Conservation (phyloP, 2,797 vertebrate genomes). For the Huso huso region DNA sequence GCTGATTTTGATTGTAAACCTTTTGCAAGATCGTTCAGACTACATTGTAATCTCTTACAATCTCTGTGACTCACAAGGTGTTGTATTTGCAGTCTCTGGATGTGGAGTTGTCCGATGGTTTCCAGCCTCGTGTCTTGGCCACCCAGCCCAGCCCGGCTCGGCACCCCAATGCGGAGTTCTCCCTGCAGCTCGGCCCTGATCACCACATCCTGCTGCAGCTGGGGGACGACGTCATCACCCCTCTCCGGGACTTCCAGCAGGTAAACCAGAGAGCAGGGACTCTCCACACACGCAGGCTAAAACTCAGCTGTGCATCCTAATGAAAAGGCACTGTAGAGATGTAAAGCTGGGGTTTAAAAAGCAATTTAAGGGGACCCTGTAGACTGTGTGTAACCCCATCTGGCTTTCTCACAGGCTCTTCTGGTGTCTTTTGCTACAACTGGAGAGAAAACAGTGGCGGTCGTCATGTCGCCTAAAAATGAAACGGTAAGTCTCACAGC, state of each 20-base stretch:
- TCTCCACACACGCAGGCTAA: not conserved
- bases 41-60: too few species aligned
- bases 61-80: too few species aligned
- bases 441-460: slow-evolving; percentile 84
- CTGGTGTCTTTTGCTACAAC: slow-evolving; percentile 82
- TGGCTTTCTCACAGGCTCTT: slow-evolving; percentile 49
- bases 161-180: slow-evolving; percentile 75
- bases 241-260: slow-evolving; percentile 80
- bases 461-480: slow-evolving; percentile 81
- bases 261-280: slow-evolving; percentile 42
- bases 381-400: not conserved
- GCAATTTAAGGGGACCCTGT: too few species aligned
- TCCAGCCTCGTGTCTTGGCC: slow-evolving; percentile 64
- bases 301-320: too few species aligned
- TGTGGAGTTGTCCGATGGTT: slow-evolving; percentile 62
- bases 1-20: not conserved
- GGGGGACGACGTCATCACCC: slow-evolving; percentile 55
- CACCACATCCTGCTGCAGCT: slow-evolving; percentile 74
- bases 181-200: slow-evolving; percentile 72
- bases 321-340: too few species aligned
- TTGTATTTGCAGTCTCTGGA: slow-evolving; percentile 62
- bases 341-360: too few species aligned
- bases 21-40: too few species aligned
- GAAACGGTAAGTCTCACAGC: slow-evolving; percentile 60
- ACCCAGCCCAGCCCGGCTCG: slow-evolving; percentile 67